These are phyloP conservation scores for Peromyscus polionotus DNA, from an alignment of 2,113 vertebrate genomes.

Conservation along the genomic window DNA sequence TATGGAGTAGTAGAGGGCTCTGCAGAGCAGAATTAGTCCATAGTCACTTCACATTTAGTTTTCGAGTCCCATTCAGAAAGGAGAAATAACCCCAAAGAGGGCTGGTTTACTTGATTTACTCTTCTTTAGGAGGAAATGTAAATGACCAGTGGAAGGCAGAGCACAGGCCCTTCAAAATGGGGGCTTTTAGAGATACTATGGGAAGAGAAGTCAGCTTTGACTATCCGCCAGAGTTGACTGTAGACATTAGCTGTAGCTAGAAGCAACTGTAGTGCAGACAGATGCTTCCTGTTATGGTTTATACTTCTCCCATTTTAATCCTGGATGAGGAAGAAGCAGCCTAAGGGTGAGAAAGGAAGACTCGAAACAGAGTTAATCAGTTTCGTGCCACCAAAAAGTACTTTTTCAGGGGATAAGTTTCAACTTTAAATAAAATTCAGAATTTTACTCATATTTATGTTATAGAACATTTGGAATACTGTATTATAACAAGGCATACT, in stretches of 20 bases:
- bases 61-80: slow-evolving; percentile 16
- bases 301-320: neutral
- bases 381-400: neutral
- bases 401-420: neutral
- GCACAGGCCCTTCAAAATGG: neutral
- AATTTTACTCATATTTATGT: slow-evolving; percentile 29
- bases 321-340: neutral
- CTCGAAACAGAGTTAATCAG: neutral
- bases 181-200: neutral
- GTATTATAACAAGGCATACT: neutral
- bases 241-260: slow-evolving; percentile 26
- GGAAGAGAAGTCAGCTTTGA: slow-evolving; percentile 44
- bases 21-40: slow-evolving; percentile 18
- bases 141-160: neutral
- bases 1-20: neutral
- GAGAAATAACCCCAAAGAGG: neutral
- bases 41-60: slow-evolving; percentile 31
- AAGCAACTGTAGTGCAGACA: slow-evolving; percentile 25
- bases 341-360: neutral
- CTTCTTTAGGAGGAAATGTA: neutral
- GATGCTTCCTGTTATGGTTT: slow-evolving; percentile 21
- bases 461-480: neutral
- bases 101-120: neutral
- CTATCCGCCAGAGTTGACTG: slow-evolving; percentile 17
- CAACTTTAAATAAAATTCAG: slow-evolving; percentile 34